Conservation (phyloP, 2,888 invertebrate species). For the Pemphredon lugubris region DNA sequence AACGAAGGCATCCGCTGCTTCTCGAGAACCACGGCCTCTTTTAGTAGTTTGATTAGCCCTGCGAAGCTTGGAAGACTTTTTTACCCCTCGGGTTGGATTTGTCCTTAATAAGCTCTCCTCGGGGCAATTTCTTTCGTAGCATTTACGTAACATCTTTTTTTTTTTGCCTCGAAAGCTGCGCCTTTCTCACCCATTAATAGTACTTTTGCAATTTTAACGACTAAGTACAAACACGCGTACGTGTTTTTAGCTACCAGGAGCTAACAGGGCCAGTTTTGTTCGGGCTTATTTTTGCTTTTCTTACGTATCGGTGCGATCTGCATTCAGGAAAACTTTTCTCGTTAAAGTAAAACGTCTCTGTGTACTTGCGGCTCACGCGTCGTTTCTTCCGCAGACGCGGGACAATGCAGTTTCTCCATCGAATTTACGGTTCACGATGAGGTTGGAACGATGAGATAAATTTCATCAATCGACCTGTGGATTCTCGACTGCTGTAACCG, state of each 20-base stretch:
- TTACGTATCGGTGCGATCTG: no score
- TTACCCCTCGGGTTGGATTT: neutral
- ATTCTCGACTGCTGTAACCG: slow-evolving; percentile 17
- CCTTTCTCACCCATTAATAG: neutral
- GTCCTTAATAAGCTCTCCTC: slow-evolving; percentile 14
- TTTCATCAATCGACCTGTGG: slow-evolving; percentile 59
- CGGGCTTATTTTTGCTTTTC: no score
- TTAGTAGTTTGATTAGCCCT: slow-evolving; percentile 6
- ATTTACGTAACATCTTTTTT: neutral
- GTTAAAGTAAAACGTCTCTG: neutral
- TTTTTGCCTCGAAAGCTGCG: neutral
- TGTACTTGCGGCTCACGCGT: no score
- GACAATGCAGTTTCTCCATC: slow-evolving; percentile 14
- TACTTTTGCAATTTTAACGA: neutral
- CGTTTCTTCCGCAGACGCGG: neutral
- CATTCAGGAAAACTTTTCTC: no score
- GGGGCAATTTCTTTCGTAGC: slow-evolving; percentile 8
- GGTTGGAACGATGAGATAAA: slow-evolving; percentile 44
- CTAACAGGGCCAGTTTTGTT: no score
- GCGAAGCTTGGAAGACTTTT: neutral
- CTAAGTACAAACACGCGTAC: no score
- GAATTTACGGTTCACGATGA: slow-evolving; percentile 32
- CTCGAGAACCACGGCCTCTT: neutral
- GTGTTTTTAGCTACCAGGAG: no score
- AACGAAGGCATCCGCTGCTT: neutral